Evolutionary conservation across 2,888 invertebrate species (phyloP).

Genomic region (Linnaemya vulpina): DNA sequence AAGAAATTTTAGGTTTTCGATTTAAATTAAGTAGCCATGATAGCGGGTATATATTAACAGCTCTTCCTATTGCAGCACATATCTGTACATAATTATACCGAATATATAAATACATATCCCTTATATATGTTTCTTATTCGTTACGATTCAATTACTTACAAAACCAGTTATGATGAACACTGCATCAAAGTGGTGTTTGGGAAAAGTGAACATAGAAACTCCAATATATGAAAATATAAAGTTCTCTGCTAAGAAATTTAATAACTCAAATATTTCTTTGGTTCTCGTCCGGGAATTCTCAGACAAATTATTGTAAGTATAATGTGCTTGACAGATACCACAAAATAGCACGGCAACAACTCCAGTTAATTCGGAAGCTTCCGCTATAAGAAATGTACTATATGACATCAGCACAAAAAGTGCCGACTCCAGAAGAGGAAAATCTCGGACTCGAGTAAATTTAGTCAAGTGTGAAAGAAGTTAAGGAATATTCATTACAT

Average conservation of each 20-base stretch:
- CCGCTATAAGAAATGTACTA: constrained; percentile 97
- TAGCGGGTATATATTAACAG: constrained; percentile 97
- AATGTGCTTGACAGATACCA: constrained; percentile 99
- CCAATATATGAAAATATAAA: constrained; percentile 99
- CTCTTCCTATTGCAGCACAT: constrained; percentile 94
- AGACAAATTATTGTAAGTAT: constrained; percentile 98
- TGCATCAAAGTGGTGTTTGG: constrained; percentile 96
- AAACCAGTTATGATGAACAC: constrained; percentile 96
- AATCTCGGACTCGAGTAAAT: constrained; percentile 96
- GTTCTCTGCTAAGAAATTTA: constrained; percentile 98
- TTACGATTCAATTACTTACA: constrained; percentile 85
- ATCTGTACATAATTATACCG: constrained; percentile 84
- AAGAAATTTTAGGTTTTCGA: constrained; percentile 94
- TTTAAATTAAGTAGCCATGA: constrained; percentile 96
- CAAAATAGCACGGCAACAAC: constrained; percentile 99
- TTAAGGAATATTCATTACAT: constrained; percentile 76
- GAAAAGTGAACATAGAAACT: constrained; percentile 99
- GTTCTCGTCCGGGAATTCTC: constrained; percentile 93
- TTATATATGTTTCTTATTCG: background rate
- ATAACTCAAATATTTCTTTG: constrained; percentile 95
- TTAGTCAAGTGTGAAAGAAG: constrained; percentile 89
- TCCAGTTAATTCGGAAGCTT: constrained; percentile 97
- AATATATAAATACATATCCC: background rate
- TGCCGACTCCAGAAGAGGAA: constrained; percentile 97
- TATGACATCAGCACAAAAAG: constrained; percentile 99